Base-by-base conservation (phyloP, 2,888 invertebrate genomes). In the Lacanobia oleracea region DNA sequence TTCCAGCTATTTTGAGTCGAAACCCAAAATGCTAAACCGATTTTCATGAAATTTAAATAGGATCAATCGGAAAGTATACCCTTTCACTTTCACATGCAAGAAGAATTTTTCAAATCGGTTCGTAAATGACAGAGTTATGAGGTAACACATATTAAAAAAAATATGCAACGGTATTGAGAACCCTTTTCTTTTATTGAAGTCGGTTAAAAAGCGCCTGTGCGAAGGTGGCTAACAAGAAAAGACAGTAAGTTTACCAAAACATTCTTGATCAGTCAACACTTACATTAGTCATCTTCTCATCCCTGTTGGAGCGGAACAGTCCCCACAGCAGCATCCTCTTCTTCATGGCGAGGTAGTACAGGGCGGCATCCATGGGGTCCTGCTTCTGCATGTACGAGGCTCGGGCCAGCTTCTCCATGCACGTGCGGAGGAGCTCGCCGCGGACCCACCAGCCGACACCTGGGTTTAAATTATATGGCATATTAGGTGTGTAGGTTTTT, bases 271-370 rank as follows among this genome's bases (percentile, higher is more conserved):
- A 14, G 6, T 0, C 7, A n/a, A 5, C 18, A 60, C 76, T 84
- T 72, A 96, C 96, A 27, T 97, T 93, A 0, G 98, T 98, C 99
- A 99, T 99, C 89, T 98, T 98, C 1, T 98, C 98, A 90, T 99
- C 99, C 12, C 98, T 94, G 83, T 97, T 98, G 56, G 98, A 99
- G 72, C 98, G 97, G 95, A 99, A 99, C 61, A 99, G 94, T 0
- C 99, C 99, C 98, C 99, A 99, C 0, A 99, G 97, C 6, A 99
- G 96, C 88, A 98, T 99, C 89, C 99, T 99, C 96, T 99, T 99
- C 93, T 98, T 99, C 99, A 99, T 98, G 1, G 99, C 99, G 81
- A 99, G 96, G 93, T 99, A 99, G 92, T 98, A 99, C 3, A 99
- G 96, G 0, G 99, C 99, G 0, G 99, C 99, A 91, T 99, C 99